Evolutionary conservation across 2,113 vertebrate species (phyloP).

Genomic region (Antechinus stuartii): DNA sequence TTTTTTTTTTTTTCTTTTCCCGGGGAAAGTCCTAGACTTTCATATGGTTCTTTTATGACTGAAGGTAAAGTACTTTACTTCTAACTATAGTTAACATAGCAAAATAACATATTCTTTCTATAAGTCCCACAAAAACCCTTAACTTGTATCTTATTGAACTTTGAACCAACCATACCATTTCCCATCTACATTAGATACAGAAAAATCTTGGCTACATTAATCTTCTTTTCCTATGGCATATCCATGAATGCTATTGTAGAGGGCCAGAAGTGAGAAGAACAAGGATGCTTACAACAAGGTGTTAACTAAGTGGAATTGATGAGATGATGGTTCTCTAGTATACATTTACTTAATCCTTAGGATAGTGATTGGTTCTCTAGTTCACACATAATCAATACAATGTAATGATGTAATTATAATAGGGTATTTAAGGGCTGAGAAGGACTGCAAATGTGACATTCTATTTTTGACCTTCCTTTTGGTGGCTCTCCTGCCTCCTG

Average conservation of each 20-base stretch:
- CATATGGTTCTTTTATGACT: neutral
- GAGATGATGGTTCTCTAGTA: too few species aligned
- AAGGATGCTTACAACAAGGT: too few species aligned
- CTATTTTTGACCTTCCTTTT: too few species aligned
- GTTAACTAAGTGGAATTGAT: too few species aligned
- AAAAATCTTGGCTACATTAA: neutral
- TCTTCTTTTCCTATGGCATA: neutral
- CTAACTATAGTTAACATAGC: neutral
- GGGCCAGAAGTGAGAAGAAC: too few species aligned
- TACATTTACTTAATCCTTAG: too few species aligned
- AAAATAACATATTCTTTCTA: neutral
- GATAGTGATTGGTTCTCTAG: too few species aligned
- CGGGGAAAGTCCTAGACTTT: neutral
- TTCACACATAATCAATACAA: too few species aligned
- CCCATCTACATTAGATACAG: neutral
- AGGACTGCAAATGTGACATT: too few species aligned
- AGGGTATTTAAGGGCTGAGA: too few species aligned
- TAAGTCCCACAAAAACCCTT: neutral
- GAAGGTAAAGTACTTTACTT: neutral
- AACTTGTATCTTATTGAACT: neutral
- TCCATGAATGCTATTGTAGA: neutral
- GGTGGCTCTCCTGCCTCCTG: too few species aligned
- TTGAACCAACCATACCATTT: neutral
- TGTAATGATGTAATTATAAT: too few species aligned
- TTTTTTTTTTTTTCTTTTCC: neutral